phyloP scores from a whole-genome alignment of 2,113 vertebrate genomes.

The Haliaeetus leucogaster region DNA sequence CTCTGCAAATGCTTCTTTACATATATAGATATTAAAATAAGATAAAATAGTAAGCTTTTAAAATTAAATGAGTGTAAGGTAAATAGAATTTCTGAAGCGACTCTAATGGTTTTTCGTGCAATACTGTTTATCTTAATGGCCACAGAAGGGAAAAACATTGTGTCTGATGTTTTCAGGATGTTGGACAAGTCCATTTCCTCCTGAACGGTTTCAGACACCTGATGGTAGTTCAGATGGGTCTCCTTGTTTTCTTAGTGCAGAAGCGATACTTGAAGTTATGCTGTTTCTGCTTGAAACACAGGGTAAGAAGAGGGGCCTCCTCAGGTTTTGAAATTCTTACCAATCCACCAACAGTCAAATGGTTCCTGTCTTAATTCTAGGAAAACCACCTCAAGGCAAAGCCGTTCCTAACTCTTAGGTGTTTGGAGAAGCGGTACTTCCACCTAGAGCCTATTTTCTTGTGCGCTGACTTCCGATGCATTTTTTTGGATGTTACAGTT shows the following conservation, averaged over 20 bases:
- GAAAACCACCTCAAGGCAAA: background rate
- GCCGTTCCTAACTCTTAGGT: background rate
- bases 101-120: background rate
- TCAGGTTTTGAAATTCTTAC: background rate
- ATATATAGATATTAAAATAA: constrained; percentile 35
- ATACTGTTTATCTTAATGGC: background rate
- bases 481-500: background rate
- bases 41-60: constrained; percentile 52
- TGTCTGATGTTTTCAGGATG: background rate
- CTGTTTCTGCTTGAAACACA: background rate
- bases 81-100: constrained; percentile 7
- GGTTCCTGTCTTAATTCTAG: background rate
- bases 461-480: background rate
- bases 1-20: constrained; percentile 41
- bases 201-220: background rate
- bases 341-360: background rate
- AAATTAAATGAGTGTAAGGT: constrained; percentile 39
- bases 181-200: constrained; percentile 16
- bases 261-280: background rate
- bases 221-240: constrained; percentile 19
- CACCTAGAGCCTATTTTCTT: background rate
- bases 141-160: background rate
- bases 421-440: background rate
- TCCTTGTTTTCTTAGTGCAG: constrained; percentile 24
- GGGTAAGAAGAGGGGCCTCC: background rate